Conservation (phyloP, 2,888 invertebrate genomes). For the Microdon myrmicae region DNA sequence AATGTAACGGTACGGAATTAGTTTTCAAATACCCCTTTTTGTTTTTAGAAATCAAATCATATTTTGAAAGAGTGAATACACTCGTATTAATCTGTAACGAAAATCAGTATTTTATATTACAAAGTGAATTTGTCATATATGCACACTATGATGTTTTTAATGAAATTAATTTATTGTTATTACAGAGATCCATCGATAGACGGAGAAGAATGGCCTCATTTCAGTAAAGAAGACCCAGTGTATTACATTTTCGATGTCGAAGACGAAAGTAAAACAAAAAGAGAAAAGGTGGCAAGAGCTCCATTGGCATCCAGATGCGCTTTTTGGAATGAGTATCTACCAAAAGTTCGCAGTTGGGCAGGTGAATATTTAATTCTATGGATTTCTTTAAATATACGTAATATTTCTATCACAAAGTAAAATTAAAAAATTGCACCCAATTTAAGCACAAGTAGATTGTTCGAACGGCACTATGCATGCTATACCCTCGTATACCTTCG, state of each 20-base stretch:
- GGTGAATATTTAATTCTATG: conserved; percentile 66
- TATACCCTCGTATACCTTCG: neutral
- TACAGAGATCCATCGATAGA: conserved; percentile 63
- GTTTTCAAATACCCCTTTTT: no score
- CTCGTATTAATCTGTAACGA: no score
- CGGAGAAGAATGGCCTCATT: conserved; percentile 83
- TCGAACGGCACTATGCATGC: neutral
- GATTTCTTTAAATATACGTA: neutral
- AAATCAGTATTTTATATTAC: no score
- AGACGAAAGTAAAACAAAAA: conserved; percentile 72
- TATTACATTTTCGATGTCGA: conserved; percentile 92
- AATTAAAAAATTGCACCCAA: no score
- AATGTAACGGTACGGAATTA: no score
- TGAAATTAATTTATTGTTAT: no score
- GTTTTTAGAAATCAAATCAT: no score
- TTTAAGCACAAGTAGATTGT: no score
- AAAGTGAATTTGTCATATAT: no score
- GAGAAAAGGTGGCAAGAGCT: conserved; percentile 74
- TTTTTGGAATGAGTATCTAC: conserved; percentile 96
- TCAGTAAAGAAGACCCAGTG: conserved; percentile 84
- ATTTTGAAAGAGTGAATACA: no score
- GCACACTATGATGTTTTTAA: no score
- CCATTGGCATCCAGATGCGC: conserved; percentile 89
- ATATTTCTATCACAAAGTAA: no score
- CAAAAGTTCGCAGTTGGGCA: conserved; percentile 82